Base-by-base conservation (phyloP, 2,797 vertebrate species). In the Galagoides demidoff region DNA sequence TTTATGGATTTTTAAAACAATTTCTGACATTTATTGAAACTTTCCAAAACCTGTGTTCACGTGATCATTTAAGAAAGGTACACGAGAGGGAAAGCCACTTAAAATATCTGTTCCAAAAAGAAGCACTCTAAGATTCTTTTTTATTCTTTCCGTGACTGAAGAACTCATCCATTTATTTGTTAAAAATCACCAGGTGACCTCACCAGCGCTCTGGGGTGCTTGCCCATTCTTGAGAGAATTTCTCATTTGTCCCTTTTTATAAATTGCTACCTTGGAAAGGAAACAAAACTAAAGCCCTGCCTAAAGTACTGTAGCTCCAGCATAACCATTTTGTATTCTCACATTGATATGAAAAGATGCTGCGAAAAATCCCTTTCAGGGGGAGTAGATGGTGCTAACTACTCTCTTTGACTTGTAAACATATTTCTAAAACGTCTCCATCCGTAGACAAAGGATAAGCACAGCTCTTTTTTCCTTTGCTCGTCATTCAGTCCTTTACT, bases 221-320 rank as follows among this genome's bases (percentile, higher is more conserved):
- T 45, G 5, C 83, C 7, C 14, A 27, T 74, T 88, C 27, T 34
- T 90, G 79, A 78, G 70, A 66, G 22, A 57, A 43, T 83, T 95
- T 90, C 77, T 93, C 27, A 86, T 89, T 79, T 70, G 19, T 45
- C 85, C 68, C 64, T 81, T 45, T 93, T 93, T 89, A 89, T 68
- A 88, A 92, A 85, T 82, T 93, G 61, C 49, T 85, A 10, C 27
- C 70, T 78, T 59, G 91, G 64, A 85, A 92, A 82, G 49, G 39
- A 92, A 70, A 89, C 34, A n/a, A 9, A 92, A 49, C 39, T 84
- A 85, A 93, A 89, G 16, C 23, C 78, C 87, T 87, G n/a, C 45
- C 73, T 89, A 43, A 70, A 25, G 1, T 29, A 25, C 52, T 89
- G 83, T 78, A 77, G n/a, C n/a, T 93, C 31, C 81, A 85, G 55